phyloP scores from a whole-genome alignment of 2,888 invertebrate genomes.

The Ophonus ardosiacus region DNA sequence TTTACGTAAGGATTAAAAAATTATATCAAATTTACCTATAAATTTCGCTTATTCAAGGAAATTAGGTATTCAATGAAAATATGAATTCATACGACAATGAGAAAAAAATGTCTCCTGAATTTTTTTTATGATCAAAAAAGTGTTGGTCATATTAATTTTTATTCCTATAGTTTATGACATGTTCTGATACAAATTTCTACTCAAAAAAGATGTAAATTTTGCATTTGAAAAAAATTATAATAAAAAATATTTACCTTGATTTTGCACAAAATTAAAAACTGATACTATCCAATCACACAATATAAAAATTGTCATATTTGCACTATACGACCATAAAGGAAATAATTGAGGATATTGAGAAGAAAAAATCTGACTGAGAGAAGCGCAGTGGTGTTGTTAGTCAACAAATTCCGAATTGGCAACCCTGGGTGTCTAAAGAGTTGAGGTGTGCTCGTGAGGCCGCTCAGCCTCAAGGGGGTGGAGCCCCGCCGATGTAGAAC shows the following conservation, averaged over 20 bases:
- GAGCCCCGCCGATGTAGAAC: conserved; percentile 49
- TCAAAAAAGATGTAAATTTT: background rate
- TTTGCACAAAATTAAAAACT: conserved; percentile 22
- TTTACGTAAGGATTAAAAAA: too few relatives aligned
- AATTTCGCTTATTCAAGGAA: too few relatives aligned
- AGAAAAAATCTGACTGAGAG: conserved; percentile 3
- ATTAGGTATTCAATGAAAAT: too few relatives aligned
- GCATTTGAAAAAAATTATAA: background rate
- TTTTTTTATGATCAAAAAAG: background rate
- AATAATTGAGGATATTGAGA: background rate
- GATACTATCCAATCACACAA: background rate
- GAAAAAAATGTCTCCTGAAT: too few relatives aligned
- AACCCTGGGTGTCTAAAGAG: conserved; percentile 47
- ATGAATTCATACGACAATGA: too few relatives aligned
- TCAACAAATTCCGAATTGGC: conserved; percentile 55
- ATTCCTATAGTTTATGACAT: background rate
- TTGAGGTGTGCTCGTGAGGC: conserved; percentile 25
- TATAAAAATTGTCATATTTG: background rate
- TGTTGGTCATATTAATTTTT: background rate
- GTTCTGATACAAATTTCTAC: background rate
- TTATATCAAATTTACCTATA: too few relatives aligned
- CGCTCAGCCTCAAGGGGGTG: conserved; percentile 1
- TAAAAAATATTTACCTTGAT: conserved; percentile 24
- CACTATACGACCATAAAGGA: background rate
- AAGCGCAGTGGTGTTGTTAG: conserved; percentile 20